Base-by-base conservation (phyloP, 2,888 invertebrate genomes). In the Mactromeris polynyma region DNA sequence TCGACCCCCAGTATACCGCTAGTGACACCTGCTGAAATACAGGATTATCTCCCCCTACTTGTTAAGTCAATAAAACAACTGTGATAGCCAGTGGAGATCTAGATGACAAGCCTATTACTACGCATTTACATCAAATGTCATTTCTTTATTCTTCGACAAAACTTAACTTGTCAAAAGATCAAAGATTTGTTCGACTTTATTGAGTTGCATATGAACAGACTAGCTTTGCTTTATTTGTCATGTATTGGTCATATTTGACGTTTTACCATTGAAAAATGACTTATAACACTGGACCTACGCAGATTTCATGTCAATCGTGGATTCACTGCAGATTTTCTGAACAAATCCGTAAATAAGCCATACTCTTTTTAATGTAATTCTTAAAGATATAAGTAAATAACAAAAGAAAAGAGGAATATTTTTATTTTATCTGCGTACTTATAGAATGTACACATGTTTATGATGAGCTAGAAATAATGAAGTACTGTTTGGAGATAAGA, bases 141-240 rank as follows among this genome's bases (percentile, higher is more conserved):
- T 26, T 36, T 73, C 69, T 42, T 42, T 83, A 46, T 31, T 83
- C 46, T 83, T 73, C 69, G n/a, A 42, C 46, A 31, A 73, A 83
- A 83, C 83, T 83, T 83, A 83, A 83, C 73, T 40, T 73, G 73
- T 83, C 83, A 73, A 42, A 36, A 42, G 83, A 83, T 83, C 83
- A 73, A 83, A 83, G 69, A 69, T 31, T 19, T 11, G n/a, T 46
- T 73, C 21, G 69, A 73, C 83, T 83, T 73, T 73, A 83, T 83
- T 83, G 83, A 83, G 73, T 83, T 83, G 73, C 73, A 83, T 83
- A 83, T 83, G 83, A 83, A 73, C 33, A 73, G 3, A 21, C 33
- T 73, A 73, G 46, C 83, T 73, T 73, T 83, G 73, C 19, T 46
- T 36, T 51, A 36, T 46, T 69, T 83, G 83, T 83, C 83, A 83